Base-by-base conservation (phyloP, 2,113 vertebrate species). In the Carlito syrichta region DNA sequence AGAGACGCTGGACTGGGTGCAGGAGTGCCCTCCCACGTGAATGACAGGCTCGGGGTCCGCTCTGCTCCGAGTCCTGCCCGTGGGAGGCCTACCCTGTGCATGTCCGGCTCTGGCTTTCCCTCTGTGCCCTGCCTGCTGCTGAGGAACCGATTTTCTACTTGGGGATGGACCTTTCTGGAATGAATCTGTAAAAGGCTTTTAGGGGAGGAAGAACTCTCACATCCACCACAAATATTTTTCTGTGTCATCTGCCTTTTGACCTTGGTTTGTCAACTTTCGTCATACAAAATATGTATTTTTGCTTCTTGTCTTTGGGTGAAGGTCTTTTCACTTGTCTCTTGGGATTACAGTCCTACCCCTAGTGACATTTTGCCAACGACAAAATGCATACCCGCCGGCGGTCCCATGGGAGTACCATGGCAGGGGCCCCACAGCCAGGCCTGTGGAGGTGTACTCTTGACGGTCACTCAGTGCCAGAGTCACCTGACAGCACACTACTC, bases 381-480 rank as follows among this genome's bases (percentile, higher is more conserved):
- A 74, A 14, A 48, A 40, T 74, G 73, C 73, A 19, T n/a, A n/a
- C n/a, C n/a, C n/a, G n/a, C n/a, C n/a, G n/a, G n/a, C n/a, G n/a
- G n/a, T n/a, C n/a, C n/a, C n/a, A n/a, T n/a, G n/a, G 48, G 73
- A 74, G 16, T 48, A 27, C 17, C 16, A 30, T 27, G 43, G 73
- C 45, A 25, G 3, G 2, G 8, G 27, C 25, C 9, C 14, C 7
- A 32, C 43, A n/a, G n/a, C n/a, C n/a, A n/a, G n/a, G n/a, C 7
- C 27, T 45, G 7, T 30, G 43, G n/a, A 27, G 45, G 43, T 76
- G 27, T 48, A 14, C 27, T n/a, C 43, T 9, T 48, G 43, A 45
- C 10, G 73, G 30, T 4, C 48, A 43, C 8, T 8, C 7, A 19
- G 14, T 13, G 19, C 73, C 16, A 27, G 40, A 73, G 43, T 76